Evolutionary conservation across 2,113 vertebrate species (phyloP).

Genomic region (Indri indri): DNA sequence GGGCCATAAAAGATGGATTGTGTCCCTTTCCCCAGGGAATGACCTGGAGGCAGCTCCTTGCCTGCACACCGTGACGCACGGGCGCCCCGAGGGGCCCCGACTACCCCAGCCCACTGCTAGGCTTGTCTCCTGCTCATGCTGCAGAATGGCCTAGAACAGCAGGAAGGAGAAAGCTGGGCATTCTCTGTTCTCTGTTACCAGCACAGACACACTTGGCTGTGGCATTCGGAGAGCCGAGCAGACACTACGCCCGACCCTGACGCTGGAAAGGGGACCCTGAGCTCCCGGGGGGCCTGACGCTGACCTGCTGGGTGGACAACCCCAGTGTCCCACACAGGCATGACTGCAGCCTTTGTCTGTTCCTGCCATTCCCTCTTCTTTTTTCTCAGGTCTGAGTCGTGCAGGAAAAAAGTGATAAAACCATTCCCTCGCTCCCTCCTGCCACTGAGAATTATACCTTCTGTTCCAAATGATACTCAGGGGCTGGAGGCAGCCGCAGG

Average conservation of each 20-base stretch:
- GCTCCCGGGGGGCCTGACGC: background rate
- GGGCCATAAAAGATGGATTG: background rate
- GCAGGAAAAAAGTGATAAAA: background rate
- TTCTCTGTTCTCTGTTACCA: background rate
- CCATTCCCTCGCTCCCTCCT: background rate
- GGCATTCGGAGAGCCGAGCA: background rate
- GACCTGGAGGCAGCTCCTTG: background rate
- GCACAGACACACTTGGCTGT: background rate
- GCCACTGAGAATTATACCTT: background rate
- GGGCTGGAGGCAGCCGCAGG: background rate
- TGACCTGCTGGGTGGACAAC: rapidly evolving
- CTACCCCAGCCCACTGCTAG: rapidly evolving
- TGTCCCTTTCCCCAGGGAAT: background rate
- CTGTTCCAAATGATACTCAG: background rate
- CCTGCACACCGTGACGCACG: background rate
- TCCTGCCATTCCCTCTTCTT: background rate
- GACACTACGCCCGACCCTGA: background rate
- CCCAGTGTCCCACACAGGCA: rapidly evolving
- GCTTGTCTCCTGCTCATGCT: background rate
- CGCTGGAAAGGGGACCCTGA: background rate
- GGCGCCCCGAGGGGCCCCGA: background rate
- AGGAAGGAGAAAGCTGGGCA: background rate
- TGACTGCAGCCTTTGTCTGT: background rate
- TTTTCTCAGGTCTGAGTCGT: background rate
- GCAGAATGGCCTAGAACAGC: background rate